A percentile compares a stretch with the other conserved stretches of the same genome.
Evolutionary conservation across 2,113 vertebrate species (phyloP).

Genomic region (Vulpes ferrilata): DNA sequence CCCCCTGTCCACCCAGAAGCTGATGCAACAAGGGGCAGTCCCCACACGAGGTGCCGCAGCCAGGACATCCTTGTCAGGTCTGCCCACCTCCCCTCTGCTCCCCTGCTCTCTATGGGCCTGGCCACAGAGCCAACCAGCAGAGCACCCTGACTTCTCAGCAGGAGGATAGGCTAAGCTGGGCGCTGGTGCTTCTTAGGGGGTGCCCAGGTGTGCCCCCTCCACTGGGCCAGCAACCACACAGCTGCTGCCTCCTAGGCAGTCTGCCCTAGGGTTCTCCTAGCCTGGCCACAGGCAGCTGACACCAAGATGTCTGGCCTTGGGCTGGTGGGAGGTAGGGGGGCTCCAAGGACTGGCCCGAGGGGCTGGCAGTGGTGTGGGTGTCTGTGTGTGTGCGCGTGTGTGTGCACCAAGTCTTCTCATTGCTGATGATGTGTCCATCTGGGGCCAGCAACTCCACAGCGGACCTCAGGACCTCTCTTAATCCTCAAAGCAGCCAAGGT

Average conservation of each 20-base stretch:
- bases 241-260: neutral
- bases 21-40: fast-evolving
- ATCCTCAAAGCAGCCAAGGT: neutral
- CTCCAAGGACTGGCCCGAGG: fast-evolving
- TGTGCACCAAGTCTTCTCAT: neutral
- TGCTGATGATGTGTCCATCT: too few species aligned
- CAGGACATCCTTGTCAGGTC: neutral
- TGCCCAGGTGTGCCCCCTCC: too few species aligned
- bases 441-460: neutral
- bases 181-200: neutral
- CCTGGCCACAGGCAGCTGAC: too few species aligned
- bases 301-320: neutral
- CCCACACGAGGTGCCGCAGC: fast-evolving
- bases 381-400: too few species aligned
- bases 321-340: neutral
- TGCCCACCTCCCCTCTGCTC: neutral
- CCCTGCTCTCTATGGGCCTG: neutral
- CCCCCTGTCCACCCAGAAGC: neutral
- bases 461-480: neutral
- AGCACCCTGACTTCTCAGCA: fast-evolving
- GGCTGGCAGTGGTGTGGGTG: neutral
- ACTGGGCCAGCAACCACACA: neutral
- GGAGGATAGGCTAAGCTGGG: neutral
- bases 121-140: neutral
- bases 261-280: neutral